Base-by-base conservation (phyloP, 2,888 invertebrate species). In the Leptopilina drosophilae region DNA sequence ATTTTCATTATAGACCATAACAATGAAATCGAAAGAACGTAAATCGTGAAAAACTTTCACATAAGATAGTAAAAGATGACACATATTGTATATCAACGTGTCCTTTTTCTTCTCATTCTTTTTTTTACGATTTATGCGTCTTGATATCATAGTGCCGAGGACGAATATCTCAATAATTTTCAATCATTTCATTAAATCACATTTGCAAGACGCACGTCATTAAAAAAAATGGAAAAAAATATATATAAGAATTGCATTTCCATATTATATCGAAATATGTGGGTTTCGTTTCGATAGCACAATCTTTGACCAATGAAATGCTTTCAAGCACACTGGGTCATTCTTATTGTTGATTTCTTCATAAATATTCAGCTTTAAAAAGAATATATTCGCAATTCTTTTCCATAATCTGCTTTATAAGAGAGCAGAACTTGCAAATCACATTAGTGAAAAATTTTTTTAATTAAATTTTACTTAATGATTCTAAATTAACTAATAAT, bases 211-310 rank as follows among this genome's bases (percentile, higher is more conserved):
- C 20, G 62, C 20, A n/a, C 62, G 62, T 62, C 9, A 15, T 62
- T 33, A 33, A 33, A 33, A 33, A 5, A 33, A 33, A 33, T 33
- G 5, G 3, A 4, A 7, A 42, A 42, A 42, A 62, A 62, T 20
- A 15, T 20, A 62, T 62, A 62, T 62, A 62, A 62, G 15, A 15
- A 62, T 80, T 83, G 83, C 83, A 79, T 78, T 78, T 15, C 62
- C 64, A 14, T 14, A 53, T 73, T 20, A 49, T 49, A 49, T 49
- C 53, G n/a, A 73, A 53, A n/a, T 33, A 33, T 76, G 76, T 12
- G 49, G 77, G 77, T 80, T 78, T 49, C 11, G 67, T 67, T 75
- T 75, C 33, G 73, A 62, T 64, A 56, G n/a, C 69, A 64, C 1
- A 67, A 62, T 77, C 15, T 64, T 69, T 12, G 69, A 69, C 69